These are phyloP conservation scores for Calyptomena viridis DNA, from an alignment of 2,113 vertebrate genomes.

Conservation along the genomic window DNA sequence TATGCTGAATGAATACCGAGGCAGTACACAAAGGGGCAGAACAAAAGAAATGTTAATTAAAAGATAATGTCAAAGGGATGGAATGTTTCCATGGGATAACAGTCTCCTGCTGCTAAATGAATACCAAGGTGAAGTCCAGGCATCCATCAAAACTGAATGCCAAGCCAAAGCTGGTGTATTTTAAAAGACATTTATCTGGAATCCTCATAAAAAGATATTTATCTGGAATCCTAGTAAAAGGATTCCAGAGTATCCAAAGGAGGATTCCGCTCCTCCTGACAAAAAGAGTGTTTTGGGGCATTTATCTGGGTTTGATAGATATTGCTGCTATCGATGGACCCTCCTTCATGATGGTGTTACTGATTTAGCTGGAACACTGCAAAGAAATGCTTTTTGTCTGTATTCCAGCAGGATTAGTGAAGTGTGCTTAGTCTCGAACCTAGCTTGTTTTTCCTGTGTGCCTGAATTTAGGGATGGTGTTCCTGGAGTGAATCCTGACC, in stretches of 20 bases:
- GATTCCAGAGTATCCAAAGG: no score
- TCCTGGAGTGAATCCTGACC: background rate
- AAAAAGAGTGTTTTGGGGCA: background rate
- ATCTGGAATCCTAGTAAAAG: background rate
- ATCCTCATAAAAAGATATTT: background rate
- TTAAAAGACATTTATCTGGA: constrained; percentile 9
- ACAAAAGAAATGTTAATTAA: constrained; percentile 53
- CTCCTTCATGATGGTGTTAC: background rate
- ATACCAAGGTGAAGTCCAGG: constrained; percentile 27
- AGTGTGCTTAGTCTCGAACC: background rate
- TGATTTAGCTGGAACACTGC: background rate
- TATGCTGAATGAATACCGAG: background rate
- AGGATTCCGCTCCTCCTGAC: background rate
- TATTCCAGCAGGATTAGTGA: background rate
- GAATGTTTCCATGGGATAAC: constrained; percentile 26
- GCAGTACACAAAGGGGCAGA: background rate
- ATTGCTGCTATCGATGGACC: background rate
- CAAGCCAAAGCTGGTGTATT: background rate
- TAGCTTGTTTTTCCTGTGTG: background rate
- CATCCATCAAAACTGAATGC: constrained; percentile 48
- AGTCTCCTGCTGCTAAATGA: constrained; percentile 19
- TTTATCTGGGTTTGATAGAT: background rate
- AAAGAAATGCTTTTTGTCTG: background rate
- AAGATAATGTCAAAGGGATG: constrained; percentile 42
- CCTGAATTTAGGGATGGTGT: background rate